Evolutionary conservation across 2,797 vertebrate species (phyloP), one percentile per base, ranked within the genome.

Genomic region (Chelon labrosus): DNA sequence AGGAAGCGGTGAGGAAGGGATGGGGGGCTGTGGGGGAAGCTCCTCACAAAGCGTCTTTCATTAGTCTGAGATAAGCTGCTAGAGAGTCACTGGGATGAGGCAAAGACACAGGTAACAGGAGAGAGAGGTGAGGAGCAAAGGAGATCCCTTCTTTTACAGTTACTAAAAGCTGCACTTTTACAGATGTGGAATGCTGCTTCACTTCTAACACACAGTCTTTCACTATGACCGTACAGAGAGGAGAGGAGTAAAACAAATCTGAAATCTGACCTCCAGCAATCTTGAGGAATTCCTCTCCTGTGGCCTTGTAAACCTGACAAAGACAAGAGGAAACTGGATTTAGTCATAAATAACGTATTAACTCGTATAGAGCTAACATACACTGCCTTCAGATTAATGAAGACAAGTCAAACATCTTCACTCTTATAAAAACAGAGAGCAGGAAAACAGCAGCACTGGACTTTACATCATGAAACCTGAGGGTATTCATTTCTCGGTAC

Each of bases 281-380:
- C 94, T 99, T 99, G 67, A 99, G 92, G 86, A 99, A 99, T 87
- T 99, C 97, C 84, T 99, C 97, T 77, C 97, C 97, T n/a, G 97
- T 97, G 54, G 97, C 97, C 91, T 97, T 99, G 92, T 99, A 99
- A 57, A 99, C 97, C 98, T 99, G 88, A 74, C 73, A 83, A 80
- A 56, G 42, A 76, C 14, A 74, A 75, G 46, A 53, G 19, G 53
- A 71, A 78, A 70, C 37, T 65, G 19, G 10, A 50, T 62, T 80
- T 12, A 78, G 47, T 10, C 50, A 50, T 11, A 17, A 51, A 35
- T 22, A 61, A 52, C 17, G 16, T 41, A 55, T 49, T n/a, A 16
- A 65, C 22, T 14, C 20, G 65, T 6, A 17, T 3, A 70, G 12
- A 61, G 6, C 11, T 9, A 50, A 70, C 50, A 27, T 12, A 17